Evolutionary conservation across 2,888 invertebrate genomes (phyloP), one percentile per base, ranked within the genome.

Genomic region (Pheosia tremula): DNA sequence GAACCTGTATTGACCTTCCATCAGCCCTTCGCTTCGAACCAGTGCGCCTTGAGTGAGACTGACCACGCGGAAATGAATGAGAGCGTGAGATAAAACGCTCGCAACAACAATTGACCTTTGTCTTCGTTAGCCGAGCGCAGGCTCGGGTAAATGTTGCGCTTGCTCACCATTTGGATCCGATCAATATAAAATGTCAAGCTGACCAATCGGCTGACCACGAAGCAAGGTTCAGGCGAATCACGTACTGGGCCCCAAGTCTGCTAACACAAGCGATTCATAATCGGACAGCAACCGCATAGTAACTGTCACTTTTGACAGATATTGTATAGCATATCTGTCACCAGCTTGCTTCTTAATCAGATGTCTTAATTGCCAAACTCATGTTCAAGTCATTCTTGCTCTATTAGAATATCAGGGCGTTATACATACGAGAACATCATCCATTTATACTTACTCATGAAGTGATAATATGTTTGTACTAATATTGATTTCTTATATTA

Each of bases 11-110:
- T 73, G 71, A 67, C 77, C 77, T 77, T 77, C 77, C 67, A 59
- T 63, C 61, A 60, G 68, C 73, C 73, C 75, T 82, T 78, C 79
- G 74, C 80, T 24, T 24, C 67, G 72, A 75, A 76, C 82, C 80
- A 74, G 83, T 80, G 83, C 79, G 75, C 84, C 84, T 55, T 55
- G 45, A 56, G 52, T 37, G 13, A 82, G 74, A 79, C 72, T 65
- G 65, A 69, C 67, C 79, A 80, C 75, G 68, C 83, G 84, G 84
- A 84, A 83, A 82, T 78, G 64, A 83, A 82, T 78, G 64, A 61
- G 57, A 63, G 63, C 65, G 58, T 58, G 67, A 75, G 66, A 74
- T 77, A 76, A 71, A 75, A 58, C 37, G 60, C 74, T 58, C 62
- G 64, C 41, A 59, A 67, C 69, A 72, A 72, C 68, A 74, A 70